phyloP scores from a whole-genome alignment of 2,113 vertebrate genomes.

The Sebastes fasciatus region DNA sequence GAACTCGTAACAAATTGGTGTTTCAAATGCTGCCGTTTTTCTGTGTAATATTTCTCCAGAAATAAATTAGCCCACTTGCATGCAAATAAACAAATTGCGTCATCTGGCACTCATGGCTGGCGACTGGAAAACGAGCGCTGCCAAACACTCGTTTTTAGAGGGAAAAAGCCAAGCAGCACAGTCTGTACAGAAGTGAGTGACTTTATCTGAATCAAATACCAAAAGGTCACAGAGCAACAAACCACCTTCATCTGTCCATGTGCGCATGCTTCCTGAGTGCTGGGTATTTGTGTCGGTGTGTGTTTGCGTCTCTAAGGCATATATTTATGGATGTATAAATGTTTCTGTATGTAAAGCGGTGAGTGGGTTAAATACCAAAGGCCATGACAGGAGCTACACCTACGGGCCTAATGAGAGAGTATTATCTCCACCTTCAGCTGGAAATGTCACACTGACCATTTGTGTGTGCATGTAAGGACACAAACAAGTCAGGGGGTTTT shows the following conservation, averaged over 20 bases:
- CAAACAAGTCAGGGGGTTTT: background rate
- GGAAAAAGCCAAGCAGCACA: constrained; percentile 4
- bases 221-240: constrained; percentile 47
- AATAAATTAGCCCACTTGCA: constrained; percentile 47
- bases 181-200: background rate
- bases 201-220: constrained; percentile 52
- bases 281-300: background rate
- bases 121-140: constrained; percentile 5
- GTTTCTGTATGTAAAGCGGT: background rate
- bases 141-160: background rate
- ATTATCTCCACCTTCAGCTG: constrained; percentile 18
- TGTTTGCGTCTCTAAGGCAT: background rate
- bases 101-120: constrained; percentile 14
- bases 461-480: background rate
- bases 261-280: background rate
- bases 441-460: constrained; percentile 37
- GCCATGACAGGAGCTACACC: background rate
- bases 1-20: background rate
- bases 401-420: background rate
- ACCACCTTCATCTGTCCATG: constrained; percentile 7
- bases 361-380: constrained; percentile 17
- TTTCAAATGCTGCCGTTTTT: background rate
- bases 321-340: background rate
- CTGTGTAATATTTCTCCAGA: background rate
- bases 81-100: constrained; percentile 40